Percentiles rank a stretch among this genome's conserved stretches.
phyloP scores from a whole-genome alignment of 2,888 invertebrate genomes.

The Ypsolopha sequella region DNA sequence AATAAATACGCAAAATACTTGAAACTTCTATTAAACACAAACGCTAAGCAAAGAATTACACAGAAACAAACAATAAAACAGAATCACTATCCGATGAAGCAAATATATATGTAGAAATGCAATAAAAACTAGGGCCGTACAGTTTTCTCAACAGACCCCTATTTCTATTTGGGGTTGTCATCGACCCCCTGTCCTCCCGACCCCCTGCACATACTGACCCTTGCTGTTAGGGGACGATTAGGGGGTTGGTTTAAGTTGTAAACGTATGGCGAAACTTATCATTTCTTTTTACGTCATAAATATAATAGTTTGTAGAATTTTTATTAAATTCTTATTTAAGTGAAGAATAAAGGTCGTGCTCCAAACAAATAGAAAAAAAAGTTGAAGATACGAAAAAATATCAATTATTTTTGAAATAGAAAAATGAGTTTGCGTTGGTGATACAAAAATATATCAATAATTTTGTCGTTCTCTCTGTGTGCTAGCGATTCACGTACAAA shows the following conservation, averaged over 20 bases:
- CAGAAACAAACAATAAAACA: not conserved
- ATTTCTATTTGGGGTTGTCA: slow-evolving; percentile 62
- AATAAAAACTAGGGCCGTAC: slow-evolving; percentile 32
- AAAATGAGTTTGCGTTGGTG: too few species aligned
- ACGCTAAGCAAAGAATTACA: not conserved
- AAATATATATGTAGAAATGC: slow-evolving; percentile 11
- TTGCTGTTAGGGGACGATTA: slow-evolving; percentile 23
- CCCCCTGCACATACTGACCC: slow-evolving; percentile 41
- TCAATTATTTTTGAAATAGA: too few species aligned
- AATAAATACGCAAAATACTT: too few species aligned
- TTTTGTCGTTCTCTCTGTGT: not conserved
- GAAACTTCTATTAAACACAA: not conserved
- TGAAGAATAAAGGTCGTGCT: too few species aligned
- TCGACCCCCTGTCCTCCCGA: slow-evolving; percentile 36
- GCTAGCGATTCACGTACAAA: not conserved
- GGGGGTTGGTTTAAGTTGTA: slow-evolving; percentile 29
- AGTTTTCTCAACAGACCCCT: slow-evolving; percentile 43
- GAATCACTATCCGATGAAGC: not conserved
- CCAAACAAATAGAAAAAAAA: too few species aligned
- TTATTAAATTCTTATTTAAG: too few species aligned
- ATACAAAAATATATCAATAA: too few species aligned
- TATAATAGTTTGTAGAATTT: too few species aligned
- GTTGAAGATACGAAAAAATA: too few species aligned
- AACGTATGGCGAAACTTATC: slow-evolving; percentile 13
- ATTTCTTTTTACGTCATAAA: too few species aligned